phyloP scores from a whole-genome alignment of 2,797 vertebrate species.

The Pogoniulus pusillus region DNA sequence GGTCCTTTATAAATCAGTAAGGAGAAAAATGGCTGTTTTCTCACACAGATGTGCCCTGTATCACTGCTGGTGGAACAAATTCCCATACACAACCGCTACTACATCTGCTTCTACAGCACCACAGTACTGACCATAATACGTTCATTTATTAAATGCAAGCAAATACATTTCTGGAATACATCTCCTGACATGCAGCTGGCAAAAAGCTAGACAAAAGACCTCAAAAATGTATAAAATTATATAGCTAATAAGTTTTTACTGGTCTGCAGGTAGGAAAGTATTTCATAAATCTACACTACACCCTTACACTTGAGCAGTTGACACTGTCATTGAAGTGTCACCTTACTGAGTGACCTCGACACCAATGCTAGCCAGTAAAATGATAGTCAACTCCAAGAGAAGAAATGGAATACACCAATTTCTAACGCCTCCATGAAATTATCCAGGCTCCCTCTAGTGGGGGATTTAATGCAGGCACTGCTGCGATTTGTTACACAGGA shows the following conservation, averaged over 20 bases:
- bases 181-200: neutral
- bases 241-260: neutral
- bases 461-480: neutral
- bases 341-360: neutral
- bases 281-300: neutral
- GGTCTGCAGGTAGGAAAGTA: neutral
- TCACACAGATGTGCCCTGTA: neutral
- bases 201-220: neutral
- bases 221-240: neutral
- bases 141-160: neutral
- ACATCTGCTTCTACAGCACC: neutral
- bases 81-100: neutral
- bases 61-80: neutral
- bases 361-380: neutral
- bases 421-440: neutral
- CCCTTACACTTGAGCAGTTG: neutral
- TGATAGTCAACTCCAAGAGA: neutral
- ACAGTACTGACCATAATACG: neutral
- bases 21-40: neutral
- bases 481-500: neutral
- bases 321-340: neutral
- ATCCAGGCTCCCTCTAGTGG: constrained; percentile 62
- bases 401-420: neutral
- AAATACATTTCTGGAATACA: neutral
- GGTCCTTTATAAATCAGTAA: neutral